A percentile compares a stretch with the other conserved stretches of the same genome.
phyloP scores from a whole-genome alignment of 2,888 invertebrate genomes.

The Pollenia angustigena region DNA sequence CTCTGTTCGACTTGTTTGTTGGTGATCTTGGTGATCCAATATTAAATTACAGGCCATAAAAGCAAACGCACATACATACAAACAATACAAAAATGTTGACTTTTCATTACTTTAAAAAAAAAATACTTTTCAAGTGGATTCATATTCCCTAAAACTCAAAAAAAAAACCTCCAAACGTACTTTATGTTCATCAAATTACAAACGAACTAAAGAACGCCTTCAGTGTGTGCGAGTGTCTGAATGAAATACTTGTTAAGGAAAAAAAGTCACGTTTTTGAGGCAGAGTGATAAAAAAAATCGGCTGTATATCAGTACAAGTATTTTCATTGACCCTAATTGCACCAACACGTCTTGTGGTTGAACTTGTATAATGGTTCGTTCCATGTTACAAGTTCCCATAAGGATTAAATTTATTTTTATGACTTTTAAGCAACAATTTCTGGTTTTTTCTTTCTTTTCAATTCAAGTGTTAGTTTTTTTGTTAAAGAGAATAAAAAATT shows the following conservation, averaged over 20 bases:
- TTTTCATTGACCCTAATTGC: slow-evolving; percentile 65
- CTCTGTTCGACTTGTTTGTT: slow-evolving; percentile 55
- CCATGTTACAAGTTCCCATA: slow-evolving; percentile 61
- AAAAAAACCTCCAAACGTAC: slow-evolving; percentile 24
- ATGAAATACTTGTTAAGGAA: slow-evolving; percentile 32
- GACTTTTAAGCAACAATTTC: slow-evolving; percentile 18
- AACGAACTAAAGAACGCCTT: slow-evolving; percentile 29
- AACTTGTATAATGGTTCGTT: slow-evolving; percentile 49
- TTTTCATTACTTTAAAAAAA: slow-evolving; percentile 32
- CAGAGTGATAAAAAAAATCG: slow-evolving; percentile 26
- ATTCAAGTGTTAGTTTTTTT: slow-evolving; percentile 19
- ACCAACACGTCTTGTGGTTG: slow-evolving; percentile 71
- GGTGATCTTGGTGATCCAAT: slow-evolving; percentile 48
- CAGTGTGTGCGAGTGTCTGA: neutral
- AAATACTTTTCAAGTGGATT: slow-evolving; percentile 32
- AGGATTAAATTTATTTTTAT: slow-evolving; percentile 56
- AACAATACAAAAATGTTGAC: slow-evolving; percentile 33
- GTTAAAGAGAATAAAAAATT: neutral
- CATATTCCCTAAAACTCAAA: slow-evolving; percentile 7
- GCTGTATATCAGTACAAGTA: slow-evolving; percentile 1
- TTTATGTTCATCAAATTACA: slow-evolving; percentile 61
- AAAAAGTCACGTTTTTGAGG: slow-evolving; percentile 61
- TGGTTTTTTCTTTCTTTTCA: slow-evolving; percentile 6
- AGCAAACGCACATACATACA: slow-evolving; percentile 6
- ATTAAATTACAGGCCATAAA: slow-evolving; percentile 62